A percentile compares a stretch with the other conserved stretches of the same genome.
phyloP scores from a whole-genome alignment of 1,140 invertebrate species.

The Megalonaias nervosa region DNA sequence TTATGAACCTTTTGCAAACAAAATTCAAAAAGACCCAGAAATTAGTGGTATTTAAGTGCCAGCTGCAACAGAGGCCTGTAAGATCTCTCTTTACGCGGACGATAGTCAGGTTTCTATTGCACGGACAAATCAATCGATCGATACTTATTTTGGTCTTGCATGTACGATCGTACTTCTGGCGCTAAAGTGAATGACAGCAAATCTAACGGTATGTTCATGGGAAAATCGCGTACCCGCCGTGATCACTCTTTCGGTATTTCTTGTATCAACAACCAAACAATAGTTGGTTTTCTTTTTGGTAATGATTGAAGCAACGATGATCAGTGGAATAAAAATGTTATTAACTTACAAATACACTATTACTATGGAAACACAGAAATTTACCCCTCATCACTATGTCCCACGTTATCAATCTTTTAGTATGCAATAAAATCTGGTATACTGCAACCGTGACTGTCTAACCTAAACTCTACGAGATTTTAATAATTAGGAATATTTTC shows the following conservation, averaged over 20 bases:
- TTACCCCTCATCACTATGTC: constrained; percentile 43
- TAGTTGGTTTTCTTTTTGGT: constrained; percentile 42
- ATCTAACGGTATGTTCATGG: not conserved
- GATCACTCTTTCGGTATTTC: constrained; percentile 46
- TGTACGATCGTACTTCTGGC: constrained; percentile 39
- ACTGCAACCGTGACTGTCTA: constrained; percentile 25
- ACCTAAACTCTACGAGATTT: constrained; percentile 35
- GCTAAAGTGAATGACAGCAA: constrained; percentile 46
- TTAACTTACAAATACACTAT: constrained; percentile 25
- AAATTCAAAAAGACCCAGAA: constrained; percentile 23
- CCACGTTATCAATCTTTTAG: constrained; percentile 38
- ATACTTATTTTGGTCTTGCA: constrained; percentile 24
- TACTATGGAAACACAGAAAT: constrained; percentile 21
- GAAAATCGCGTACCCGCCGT: constrained; percentile 38
- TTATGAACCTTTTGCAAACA: constrained; percentile 60
- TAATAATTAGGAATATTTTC: constrained; percentile 32
- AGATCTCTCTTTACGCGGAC: too few relatives aligned
- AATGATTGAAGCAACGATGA: constrained; percentile 29
- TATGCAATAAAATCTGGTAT: constrained; percentile 44
- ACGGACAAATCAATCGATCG: constrained; percentile 17
- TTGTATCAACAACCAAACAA: constrained; percentile 37
- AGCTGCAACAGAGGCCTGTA: constrained; percentile 24
- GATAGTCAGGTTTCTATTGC: too few relatives aligned
- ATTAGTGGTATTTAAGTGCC: constrained; percentile 46
- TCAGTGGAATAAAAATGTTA: constrained; percentile 37